Evolutionary conservation across 2,888 invertebrate genomes (phyloP).

Genomic region (Aricia artaxerxes): DNA sequence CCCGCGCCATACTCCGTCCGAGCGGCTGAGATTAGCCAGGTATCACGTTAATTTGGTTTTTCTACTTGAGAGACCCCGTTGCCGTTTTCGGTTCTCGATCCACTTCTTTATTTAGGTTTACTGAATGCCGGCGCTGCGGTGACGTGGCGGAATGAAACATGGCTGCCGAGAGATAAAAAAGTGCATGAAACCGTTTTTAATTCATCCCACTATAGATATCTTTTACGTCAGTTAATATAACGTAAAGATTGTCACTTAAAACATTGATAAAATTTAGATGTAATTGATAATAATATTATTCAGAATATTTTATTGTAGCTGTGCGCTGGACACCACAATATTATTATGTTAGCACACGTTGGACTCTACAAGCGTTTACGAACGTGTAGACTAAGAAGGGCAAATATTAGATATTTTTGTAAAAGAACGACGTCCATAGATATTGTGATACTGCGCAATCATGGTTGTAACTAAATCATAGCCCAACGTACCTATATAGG

Average conservation of each 20-base stretch:
- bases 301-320: too few species aligned
- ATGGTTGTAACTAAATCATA: too few species aligned
- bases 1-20: constrained; percentile 51
- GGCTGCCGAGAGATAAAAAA: constrained; percentile 21
- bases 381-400: too few species aligned
- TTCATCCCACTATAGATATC: not conserved
- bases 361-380: too few species aligned
- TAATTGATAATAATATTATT: too few species aligned
- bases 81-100: constrained; percentile 56
- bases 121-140: constrained; percentile 25
- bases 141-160: constrained; percentile 12
- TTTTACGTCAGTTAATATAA: not conserved
- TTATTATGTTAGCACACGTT: too few species aligned
- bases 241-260: not conserved
- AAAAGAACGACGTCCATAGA: too few species aligned
- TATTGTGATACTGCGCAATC: too few species aligned
- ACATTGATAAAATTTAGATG: not conserved
- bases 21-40: constrained; percentile 48
- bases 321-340: too few species aligned
- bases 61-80: constrained; percentile 55
- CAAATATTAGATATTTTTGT: too few species aligned
- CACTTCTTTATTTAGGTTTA: constrained; percentile 36
- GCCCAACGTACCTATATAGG: too few species aligned
- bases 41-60: constrained; percentile 63
- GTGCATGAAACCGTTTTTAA: not conserved